Conservation (phyloP, 2,797 vertebrate genomes). For the Falco columbarius region DNA sequence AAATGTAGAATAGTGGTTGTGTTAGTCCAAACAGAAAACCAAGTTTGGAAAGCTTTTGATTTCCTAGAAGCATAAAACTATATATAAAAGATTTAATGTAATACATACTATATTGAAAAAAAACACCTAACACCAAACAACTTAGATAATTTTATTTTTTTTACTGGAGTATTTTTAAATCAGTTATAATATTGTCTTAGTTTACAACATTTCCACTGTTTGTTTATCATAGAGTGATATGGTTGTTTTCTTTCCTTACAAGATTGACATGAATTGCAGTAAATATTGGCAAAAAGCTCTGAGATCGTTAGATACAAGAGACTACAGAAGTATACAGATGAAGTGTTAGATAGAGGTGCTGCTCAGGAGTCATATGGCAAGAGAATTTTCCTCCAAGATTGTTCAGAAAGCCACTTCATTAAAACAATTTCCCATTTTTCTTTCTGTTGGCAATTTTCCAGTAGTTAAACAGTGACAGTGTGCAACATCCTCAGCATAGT, state of each 20-base stretch:
- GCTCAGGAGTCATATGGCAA: not conserved
- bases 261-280: not conserved
- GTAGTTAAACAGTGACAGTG: not conserved
- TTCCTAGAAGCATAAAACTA: not conserved
- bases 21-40: not conserved
- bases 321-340: not conserved
- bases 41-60: not conserved
- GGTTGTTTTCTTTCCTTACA: not conserved
- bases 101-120: not conserved
- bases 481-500: slow-evolving; percentile 9
- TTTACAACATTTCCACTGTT: not conserved
- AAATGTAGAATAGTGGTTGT: not conserved
- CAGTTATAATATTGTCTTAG: not conserved
- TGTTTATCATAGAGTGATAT: not conserved
- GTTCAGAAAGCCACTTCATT: slow-evolving; percentile 10
- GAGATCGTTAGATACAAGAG: not conserved
- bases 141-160: not conserved
- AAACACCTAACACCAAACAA: not conserved
- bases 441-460: slow-evolving; percentile 10
- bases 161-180: not conserved
- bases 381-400: not conserved
- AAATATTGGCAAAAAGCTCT: not conserved
- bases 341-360: not conserved
- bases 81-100: not conserved
- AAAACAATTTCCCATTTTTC: slow-evolving; percentile 26